Percentiles rank a stretch among this genome's conserved stretches.
phyloP scores from a whole-genome alignment of 2,888 invertebrate genomes.

The Camponotus fellah region DNA sequence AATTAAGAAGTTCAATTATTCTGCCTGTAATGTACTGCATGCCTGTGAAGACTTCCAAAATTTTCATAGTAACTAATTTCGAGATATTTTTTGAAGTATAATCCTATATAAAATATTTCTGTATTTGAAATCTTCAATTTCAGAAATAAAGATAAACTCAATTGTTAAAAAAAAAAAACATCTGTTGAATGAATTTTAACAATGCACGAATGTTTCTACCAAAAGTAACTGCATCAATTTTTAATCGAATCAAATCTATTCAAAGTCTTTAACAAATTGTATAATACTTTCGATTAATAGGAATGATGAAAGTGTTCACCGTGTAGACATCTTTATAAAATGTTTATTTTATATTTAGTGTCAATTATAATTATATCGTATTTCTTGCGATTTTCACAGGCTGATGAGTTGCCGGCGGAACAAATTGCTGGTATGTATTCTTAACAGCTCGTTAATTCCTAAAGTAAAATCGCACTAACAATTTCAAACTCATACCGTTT shows the following conservation, averaged over 20 bases:
- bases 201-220: constrained; percentile 31
- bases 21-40: not conserved
- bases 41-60: not conserved
- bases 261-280: constrained; percentile 32
- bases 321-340: not conserved
- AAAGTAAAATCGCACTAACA: not conserved
- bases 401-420: constrained; percentile 96
- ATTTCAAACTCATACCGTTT: not conserved
- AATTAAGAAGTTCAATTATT: not conserved
- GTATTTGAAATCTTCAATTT: constrained; percentile 9
- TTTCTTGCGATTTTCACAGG: constrained; percentile 88
- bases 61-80: not conserved
- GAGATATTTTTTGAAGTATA: not conserved
- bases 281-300: constrained; percentile 24
- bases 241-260: constrained; percentile 26
- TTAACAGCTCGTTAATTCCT: constrained; percentile 1
- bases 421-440: constrained; percentile 94
- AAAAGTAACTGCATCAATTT: constrained; percentile 5
- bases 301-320: not conserved
- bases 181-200: constrained; percentile 26
- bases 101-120: not conserved
- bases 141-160: not conserved
- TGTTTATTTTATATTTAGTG: not conserved
- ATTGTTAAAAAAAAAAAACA: not conserved
- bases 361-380: constrained; percentile 35